Base-by-base conservation (phyloP, 1,140 invertebrate species). In the Lutraria rhynchaena region DNA sequence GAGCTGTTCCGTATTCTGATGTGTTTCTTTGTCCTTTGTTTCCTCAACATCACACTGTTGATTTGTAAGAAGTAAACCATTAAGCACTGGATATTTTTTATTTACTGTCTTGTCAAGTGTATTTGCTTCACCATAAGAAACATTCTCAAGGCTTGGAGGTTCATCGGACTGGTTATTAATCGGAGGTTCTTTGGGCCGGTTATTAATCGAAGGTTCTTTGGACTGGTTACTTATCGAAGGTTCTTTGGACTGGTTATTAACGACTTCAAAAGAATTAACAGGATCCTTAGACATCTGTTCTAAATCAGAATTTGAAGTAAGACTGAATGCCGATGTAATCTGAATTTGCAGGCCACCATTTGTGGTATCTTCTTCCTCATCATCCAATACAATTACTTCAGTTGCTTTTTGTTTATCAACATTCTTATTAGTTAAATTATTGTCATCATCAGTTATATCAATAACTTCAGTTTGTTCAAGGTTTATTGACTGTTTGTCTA, bases 371-470 rank as follows among this genome's bases (percentile, higher is more conserved):
- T 60, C 63, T 33, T 58, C 51, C 33, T 80, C 76, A 80, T 80
- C 76, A 58, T 70, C 76, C 7, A 80, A 7, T 22, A 69, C 44
- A 58, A 80, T 70, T n/a, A 80, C 65, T 60, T 80, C 76, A 29
- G n/a, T 29, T 17, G 33, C 11, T 24, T 49, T 44, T 3, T 44
- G 15, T 41, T 58, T 29, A 4, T 55, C 51, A 1, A 17, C 44
- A 55, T 9, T 29, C 51, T 35, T 11, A 33, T 46, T 46, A 15
- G 15, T 63, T 2, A 57, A 33, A 51, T 53, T 29, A 29, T 69
- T 22, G 1, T 80, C 76, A 80, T 80, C 76, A 60, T 80, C 76
- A 5, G 46, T 80, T 19, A 80, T 80, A 27, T 65, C 60, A 37
- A 80, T 80, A 19, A 80, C 53, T 60, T 80, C 76, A 29, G 31